A percentile compares a stretch with the other conserved stretches of the same genome.
Evolutionary conservation across 2,797 vertebrate genomes (phyloP).

Genomic region (Schizothorax lantsangensis): DNA sequence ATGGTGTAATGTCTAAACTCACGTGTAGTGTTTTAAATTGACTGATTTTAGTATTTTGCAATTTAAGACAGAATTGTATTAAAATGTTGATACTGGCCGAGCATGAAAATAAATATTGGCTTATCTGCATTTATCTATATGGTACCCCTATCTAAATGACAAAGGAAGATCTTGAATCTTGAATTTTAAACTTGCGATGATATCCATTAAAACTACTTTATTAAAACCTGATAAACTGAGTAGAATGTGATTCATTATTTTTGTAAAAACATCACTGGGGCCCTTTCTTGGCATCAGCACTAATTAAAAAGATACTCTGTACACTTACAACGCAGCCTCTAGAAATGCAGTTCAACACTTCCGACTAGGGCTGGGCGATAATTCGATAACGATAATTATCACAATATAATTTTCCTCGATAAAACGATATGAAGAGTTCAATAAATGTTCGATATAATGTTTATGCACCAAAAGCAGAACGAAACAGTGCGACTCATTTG

Average conservation of each 20-base stretch:
- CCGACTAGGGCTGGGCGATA: too few relatives aligned
- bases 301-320: slow-evolving; percentile 10
- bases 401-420: too few relatives aligned
- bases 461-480: too few relatives aligned
- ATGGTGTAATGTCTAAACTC: not conserved
- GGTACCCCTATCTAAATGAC: not conserved
- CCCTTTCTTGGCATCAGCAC: not conserved
- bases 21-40: not conserved
- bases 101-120: not conserved
- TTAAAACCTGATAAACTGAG: not conserved
- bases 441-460: too few relatives aligned
- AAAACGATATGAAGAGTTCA: too few relatives aligned
- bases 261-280: not conserved
- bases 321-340: not conserved
- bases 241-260: not conserved
- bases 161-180: not conserved
- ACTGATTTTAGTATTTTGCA: not conserved
- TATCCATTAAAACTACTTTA: not conserved
- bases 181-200: not conserved
- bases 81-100: not conserved
- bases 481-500: too few relatives aligned
- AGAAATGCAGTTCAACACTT: slow-evolving; percentile 24
- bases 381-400: too few relatives aligned
- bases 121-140: not conserved
- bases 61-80: not conserved